Evolutionary conservation across 2,113 vertebrate genomes (phyloP), one percentile per base, ranked within the genome.

Genomic region (western clawed frog (Xenopus tropicalis)): DNA sequence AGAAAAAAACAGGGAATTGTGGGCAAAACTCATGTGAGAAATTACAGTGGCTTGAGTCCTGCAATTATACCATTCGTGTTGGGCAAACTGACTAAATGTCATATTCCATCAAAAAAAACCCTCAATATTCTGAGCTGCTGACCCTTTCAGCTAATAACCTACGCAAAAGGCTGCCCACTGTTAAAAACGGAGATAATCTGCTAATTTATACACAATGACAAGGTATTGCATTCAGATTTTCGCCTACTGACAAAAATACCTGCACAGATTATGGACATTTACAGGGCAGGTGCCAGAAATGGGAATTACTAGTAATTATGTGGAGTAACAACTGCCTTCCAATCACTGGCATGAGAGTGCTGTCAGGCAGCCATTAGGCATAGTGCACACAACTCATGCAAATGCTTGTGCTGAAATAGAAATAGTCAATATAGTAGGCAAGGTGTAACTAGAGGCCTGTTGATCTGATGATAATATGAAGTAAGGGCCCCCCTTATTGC

Each of bases 251-350:
- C 20, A 37, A 52, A 54, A 54, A 29, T 37, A 63, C 16, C 51
- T 44, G 11, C 43, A 57, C 52, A 23, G 57, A 58, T 63, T 71
- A 16, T 61, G 48, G 14, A 51, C n/a, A 19, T n/a, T 25, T 62
- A 48, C 8, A 51, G 20, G 62, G 29, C 29, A 11, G 12, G 20
- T 72, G 48, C 61, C 70, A 72, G 65, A 54, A 51, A 43, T 62
- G 61, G 54, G 25, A 54, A 64, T 72, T 72, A 71, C 19, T 13
- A 42, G n/a, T 54, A 62, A 58, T 51, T 62, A 23, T 37, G 5
- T 37, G 6, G 29, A 37, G 29, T 37, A 37, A 37, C 29, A 37
- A 37, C 29, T 37, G 10, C 29, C 29, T 37, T 37, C 29, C 29
- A 37, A 37, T 37, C 29, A 1, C 29, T 37, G 29, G 3, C 29